Percentiles rank a stretch among this genome's conserved stretches.
These are phyloP conservation scores for Lasius platythorax DNA, from an alignment of 2,888 invertebrate species.

Conservation along the genomic window DNA sequence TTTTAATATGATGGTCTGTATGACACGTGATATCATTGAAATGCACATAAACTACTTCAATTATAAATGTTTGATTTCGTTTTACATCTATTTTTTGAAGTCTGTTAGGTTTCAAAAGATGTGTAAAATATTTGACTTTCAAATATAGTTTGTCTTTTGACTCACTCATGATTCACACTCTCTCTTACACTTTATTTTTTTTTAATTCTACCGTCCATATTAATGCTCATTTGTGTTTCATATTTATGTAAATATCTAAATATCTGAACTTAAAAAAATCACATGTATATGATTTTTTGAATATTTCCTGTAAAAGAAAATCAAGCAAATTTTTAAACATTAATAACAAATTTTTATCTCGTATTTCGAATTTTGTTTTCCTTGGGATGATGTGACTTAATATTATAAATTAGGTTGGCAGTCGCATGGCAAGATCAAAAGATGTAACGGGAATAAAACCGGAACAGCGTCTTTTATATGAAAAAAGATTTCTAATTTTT, in stretches of 20 bases:
- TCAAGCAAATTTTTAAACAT: constrained; percentile 1
- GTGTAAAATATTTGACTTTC: background rate
- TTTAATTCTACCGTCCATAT: background rate
- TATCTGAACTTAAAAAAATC: background rate
- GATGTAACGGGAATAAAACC: background rate
- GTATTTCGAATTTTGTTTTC: background rate
- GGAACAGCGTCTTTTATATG: background rate
- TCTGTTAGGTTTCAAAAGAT: background rate
- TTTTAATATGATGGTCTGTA: background rate
- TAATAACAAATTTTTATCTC: background rate
- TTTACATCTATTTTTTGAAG: background rate
- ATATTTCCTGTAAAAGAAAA: background rate
- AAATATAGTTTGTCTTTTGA: background rate
- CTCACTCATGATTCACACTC: background rate
- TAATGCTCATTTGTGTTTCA: background rate
- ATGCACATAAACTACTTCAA: background rate
- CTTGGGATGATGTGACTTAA: background rate
- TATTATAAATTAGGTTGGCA: background rate
- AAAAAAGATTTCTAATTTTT: background rate
- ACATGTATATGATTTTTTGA: background rate
- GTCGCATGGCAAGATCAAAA: background rate
- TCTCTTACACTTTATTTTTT: background rate
- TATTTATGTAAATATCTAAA: background rate
- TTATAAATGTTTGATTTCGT: background rate
- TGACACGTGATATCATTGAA: background rate